Evolutionary conservation across 64 coral and sea anemone genomes (phyloP).

Genomic region (Stylophora pistillata): DNA sequence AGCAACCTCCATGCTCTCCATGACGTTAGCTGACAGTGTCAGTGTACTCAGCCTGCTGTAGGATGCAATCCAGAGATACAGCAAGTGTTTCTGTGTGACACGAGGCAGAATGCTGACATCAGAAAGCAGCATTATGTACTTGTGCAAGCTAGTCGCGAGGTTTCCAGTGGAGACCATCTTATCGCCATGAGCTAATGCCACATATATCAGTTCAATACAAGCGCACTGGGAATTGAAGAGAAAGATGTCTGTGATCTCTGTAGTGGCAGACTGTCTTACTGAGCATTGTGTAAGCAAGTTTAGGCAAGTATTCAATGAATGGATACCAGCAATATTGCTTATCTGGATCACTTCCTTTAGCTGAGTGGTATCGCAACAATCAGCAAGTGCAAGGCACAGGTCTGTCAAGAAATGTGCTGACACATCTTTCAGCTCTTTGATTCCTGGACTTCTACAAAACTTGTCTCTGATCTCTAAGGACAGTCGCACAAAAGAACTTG

Average conservation of each 20-base stretch:
- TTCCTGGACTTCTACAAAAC: slow-evolving; percentile 29
- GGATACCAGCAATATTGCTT: slow-evolving; percentile 13
- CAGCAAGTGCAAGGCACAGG: slow-evolving; percentile 1
- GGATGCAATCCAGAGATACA: slow-evolving; percentile 57
- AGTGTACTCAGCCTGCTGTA: slow-evolving; percentile 1
- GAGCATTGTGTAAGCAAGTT: slow-evolving; percentile 64
- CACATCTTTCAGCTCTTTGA: neutral
- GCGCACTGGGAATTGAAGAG: slow-evolving; percentile 75
- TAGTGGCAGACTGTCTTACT: slow-evolving; percentile 1
- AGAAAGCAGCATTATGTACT: slow-evolving; percentile 34
- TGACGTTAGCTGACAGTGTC: neutral
- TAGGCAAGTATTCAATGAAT: slow-evolving; percentile 45
- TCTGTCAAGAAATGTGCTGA: neutral
- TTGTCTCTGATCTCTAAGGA: slow-evolving; percentile 66
- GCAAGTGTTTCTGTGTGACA: slow-evolving; percentile 32
- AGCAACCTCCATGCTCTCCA: slow-evolving; percentile 29
- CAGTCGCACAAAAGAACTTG: slow-evolving; percentile 39
- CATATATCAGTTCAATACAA: slow-evolving; percentile 74
- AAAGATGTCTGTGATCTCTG: slow-evolving; percentile 39
- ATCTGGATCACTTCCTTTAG: neutral
- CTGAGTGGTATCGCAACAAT: neutral
- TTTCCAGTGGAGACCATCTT: slow-evolving; percentile 36
- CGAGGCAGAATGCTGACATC: slow-evolving; percentile 43
- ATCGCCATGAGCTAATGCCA: slow-evolving; percentile 56
- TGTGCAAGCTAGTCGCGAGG: slow-evolving; percentile 52